These are phyloP conservation scores for Gouania willdenowi DNA, from an alignment of 2,797 vertebrate genomes.

Conservation along the genomic window DNA sequence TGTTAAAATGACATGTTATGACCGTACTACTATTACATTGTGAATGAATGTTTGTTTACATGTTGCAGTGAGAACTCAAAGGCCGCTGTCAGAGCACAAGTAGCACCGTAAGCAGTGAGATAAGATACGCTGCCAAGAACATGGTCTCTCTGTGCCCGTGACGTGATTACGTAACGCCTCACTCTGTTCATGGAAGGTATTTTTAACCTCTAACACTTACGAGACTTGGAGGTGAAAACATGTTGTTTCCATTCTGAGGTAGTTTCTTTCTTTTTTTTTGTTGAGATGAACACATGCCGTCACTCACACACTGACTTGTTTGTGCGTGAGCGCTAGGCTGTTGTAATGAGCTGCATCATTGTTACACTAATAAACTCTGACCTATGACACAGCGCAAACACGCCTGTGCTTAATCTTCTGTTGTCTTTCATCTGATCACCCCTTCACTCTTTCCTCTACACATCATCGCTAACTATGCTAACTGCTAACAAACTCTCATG, in stretches of 20 bases:
- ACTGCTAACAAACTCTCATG: slow-evolving; percentile 11
- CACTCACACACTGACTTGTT: slow-evolving; percentile 21
- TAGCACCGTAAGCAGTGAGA: too few relatives aligned
- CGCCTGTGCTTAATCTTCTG: slow-evolving; percentile 5
- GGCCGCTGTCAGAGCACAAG: slow-evolving; percentile 21
- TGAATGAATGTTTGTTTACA: slow-evolving; percentile 48
- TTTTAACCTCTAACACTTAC: slow-evolving; percentile 16
- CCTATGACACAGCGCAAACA: slow-evolving; percentile 40
- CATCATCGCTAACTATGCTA: slow-evolving; percentile 15
- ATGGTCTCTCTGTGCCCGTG: slow-evolving; percentile 22
- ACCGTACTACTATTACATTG: too few relatives aligned
- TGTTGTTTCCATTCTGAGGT: slow-evolving; percentile 29
- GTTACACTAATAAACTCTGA: slow-evolving; percentile 49
- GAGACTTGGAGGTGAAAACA: slow-evolving; percentile 40
- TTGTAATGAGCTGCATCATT: slow-evolving; percentile 27
- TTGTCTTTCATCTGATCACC: not conserved
- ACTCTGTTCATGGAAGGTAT: slow-evolving; percentile 33
- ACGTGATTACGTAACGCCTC: slow-evolving; percentile 32
- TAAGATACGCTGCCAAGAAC: slow-evolving; percentile 44
- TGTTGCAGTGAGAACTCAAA: slow-evolving; percentile 7
- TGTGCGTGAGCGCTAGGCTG: slow-evolving; percentile 24
- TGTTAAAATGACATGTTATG: too few relatives aligned
- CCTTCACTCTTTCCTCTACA: not conserved
- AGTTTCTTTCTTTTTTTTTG: slow-evolving; percentile 7
- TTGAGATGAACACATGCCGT: not conserved